Percentiles rank a stretch among this genome's conserved stretches.
These are phyloP conservation scores for Python bivittatus DNA, from an alignment of 2,113 vertebrate species.

Conservation along the genomic window DNA sequence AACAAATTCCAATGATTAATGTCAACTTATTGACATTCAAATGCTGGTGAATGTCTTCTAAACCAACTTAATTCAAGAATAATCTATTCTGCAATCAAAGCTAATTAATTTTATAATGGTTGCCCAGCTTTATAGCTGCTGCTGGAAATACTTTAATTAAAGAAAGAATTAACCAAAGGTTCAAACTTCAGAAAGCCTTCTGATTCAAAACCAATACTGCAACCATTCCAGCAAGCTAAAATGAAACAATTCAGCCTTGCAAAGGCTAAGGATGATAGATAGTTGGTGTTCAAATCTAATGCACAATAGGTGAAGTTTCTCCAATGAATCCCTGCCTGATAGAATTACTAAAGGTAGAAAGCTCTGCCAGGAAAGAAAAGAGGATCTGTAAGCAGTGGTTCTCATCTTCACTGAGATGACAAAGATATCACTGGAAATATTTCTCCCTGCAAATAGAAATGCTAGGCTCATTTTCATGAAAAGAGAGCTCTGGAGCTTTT, in stretches of 20 bases:
- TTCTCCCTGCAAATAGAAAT: not conserved
- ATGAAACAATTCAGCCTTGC: not conserved
- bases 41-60: slow-evolving; percentile 24
- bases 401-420: fast-evolving
- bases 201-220: not conserved
- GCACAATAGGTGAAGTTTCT: not conserved
- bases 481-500: not conserved
- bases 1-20: not conserved
- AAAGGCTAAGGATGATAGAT: not conserved
- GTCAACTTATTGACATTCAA: too few species aligned
- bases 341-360: not conserved
- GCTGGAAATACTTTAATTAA: slow-evolving; percentile 77
- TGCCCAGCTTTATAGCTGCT: slow-evolving; percentile 61
- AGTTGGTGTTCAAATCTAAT: not conserved
- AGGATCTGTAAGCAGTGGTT: not conserved
- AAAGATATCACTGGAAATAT: not conserved
- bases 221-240: not conserved
- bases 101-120: slow-evolving; percentile 74
- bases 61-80: slow-evolving; percentile 64
- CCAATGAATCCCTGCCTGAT: not conserved
- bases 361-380: not conserved
- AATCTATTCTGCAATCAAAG: slow-evolving; percentile 62
- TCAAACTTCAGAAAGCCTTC: slow-evolving; percentile 56
- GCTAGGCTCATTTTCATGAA: not conserved
- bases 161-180: slow-evolving; percentile 65